Conservation (phyloP, 92 coral and sea anemone genomes). For the Bergia sp. region DNA sequence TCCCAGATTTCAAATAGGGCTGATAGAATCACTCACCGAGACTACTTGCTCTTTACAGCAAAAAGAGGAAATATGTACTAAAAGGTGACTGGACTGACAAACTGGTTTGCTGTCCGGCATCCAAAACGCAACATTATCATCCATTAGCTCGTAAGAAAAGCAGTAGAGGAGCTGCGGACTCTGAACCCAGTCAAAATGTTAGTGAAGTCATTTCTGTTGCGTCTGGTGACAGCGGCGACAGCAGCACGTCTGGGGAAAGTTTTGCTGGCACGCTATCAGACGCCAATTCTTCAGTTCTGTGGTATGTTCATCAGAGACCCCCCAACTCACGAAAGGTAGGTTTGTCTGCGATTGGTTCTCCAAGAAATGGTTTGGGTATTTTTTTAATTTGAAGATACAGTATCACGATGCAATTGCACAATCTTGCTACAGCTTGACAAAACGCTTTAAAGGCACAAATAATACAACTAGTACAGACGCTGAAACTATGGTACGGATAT, state of each 20-base stretch:
- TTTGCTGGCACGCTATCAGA: slow-evolving; percentile 41
- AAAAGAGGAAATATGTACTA: slow-evolving; percentile 73
- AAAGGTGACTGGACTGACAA: slow-evolving; percentile 95
- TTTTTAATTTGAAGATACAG: too few species aligned
- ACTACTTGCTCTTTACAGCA: slow-evolving; percentile 52
- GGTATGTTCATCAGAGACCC: slow-evolving; percentile 84
- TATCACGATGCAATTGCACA: too few species aligned
- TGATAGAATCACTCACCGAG: not conserved
- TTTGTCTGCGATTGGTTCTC: not conserved
- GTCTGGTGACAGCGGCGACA: slow-evolving; percentile 68
- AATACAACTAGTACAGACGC: too few species aligned
- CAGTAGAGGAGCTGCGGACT: slow-evolving; percentile 34
- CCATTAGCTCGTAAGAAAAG: slow-evolving; percentile 51
- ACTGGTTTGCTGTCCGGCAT: slow-evolving; percentile 67
- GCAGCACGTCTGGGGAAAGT: slow-evolving; percentile 71
- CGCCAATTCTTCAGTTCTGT: slow-evolving; percentile 63
- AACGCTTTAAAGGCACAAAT: too few species aligned
- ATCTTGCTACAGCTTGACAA: too few species aligned
- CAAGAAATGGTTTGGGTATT: not conserved
- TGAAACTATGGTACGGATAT: too few species aligned
- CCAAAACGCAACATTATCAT: slow-evolving; percentile 24
- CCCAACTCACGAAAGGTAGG: slow-evolving; percentile 88
- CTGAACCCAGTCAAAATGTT: slow-evolving; percentile 39
- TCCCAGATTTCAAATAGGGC: not conserved
- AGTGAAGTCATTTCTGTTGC: slow-evolving; percentile 55